These are phyloP conservation scores for Sebastes nivosus DNA, from an alignment of 2,797 vertebrate species.

Conservation along the genomic window DNA sequence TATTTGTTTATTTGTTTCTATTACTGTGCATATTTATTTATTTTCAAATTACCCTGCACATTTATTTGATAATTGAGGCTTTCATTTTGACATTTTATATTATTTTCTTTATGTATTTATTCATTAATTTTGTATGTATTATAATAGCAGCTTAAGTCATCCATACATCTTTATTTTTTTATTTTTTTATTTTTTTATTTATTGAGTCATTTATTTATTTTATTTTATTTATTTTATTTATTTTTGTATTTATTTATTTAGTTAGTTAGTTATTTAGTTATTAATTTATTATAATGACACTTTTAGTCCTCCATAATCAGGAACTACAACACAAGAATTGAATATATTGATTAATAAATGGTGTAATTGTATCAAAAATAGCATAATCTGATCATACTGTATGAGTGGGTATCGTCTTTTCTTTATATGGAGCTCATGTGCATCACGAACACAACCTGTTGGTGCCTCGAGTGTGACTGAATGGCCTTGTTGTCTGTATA, in stretches of 20 bases:
- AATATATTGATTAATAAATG: background rate
- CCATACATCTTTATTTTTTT: too few species aligned
- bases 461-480: background rate
- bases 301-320: background rate
- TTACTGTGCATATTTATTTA: background rate
- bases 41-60: background rate
- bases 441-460: background rate
- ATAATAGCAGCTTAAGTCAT: background rate
- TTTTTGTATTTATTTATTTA: too few species aligned
- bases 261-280: too few species aligned
- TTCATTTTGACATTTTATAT: too few species aligned
- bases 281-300: background rate
- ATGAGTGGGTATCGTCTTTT: background rate
- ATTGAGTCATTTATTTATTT: background rate
- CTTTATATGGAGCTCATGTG: background rate
- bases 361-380: background rate
- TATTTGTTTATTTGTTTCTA: background rate
- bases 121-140: background rate
- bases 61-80: too few species aligned
- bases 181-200: too few species aligned
- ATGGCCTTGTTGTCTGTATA: conserved; percentile 6
- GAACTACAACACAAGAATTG: background rate
- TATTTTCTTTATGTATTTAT: too few species aligned
- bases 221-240: too few species aligned
- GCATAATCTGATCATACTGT: background rate